These are phyloP conservation scores for Yponomeuta malinellus DNA, from an alignment of 2,888 invertebrate species.

Conservation along the genomic window DNA sequence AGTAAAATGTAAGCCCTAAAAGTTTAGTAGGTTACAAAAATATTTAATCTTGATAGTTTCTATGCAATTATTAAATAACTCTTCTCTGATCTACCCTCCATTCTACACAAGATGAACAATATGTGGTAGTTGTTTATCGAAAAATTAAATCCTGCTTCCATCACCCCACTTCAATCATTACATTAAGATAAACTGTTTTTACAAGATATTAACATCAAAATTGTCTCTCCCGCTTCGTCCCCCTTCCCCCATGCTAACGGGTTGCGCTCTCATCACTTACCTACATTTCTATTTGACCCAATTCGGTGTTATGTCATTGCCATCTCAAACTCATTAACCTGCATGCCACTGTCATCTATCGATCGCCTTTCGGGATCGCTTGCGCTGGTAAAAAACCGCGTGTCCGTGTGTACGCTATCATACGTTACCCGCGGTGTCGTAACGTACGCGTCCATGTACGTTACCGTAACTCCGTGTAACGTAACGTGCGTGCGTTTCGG, in stretches of 20 bases:
- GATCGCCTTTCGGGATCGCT: background rate
- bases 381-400: background rate
- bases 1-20: too few species aligned
- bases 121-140: too few species aligned
- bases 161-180: too few species aligned
- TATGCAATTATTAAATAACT: too few species aligned
- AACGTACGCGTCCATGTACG: background rate
- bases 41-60: too few species aligned
- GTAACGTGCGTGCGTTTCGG: background rate
- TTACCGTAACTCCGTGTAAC: background rate
- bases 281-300: conserved; percentile 54
- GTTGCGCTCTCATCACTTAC: conserved; percentile 61
- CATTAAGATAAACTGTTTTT: too few species aligned
- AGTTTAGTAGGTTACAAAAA: too few species aligned
- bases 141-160: too few species aligned
- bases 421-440: too few species aligned
- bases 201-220: conserved; percentile 23
- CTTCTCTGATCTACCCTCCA: too few species aligned
- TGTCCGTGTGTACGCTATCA: background rate
- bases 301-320: conserved; percentile 34
- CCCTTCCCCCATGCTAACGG: conserved; percentile 44
- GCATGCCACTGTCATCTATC: conserved; percentile 38
- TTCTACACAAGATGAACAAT: too few species aligned
- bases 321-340: conserved; percentile 32
- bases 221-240: conserved; percentile 43